Percentiles rank a stretch among this genome's conserved stretches.
phyloP scores from a whole-genome alignment of 2,113 vertebrate species.

The Ochotona curzoniae region DNA sequence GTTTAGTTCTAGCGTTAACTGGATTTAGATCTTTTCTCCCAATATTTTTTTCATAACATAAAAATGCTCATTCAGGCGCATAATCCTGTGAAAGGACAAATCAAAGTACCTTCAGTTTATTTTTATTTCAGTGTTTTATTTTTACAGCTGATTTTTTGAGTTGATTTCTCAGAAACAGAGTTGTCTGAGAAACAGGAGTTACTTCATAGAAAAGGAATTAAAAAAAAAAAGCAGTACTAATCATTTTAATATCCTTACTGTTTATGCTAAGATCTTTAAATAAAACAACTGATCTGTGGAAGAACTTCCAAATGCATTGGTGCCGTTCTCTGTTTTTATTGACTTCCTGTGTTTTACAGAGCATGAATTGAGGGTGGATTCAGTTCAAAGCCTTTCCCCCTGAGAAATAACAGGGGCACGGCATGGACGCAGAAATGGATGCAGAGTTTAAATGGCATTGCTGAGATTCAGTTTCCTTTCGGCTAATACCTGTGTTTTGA shows the following conservation, averaged over 20 bases:
- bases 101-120: neutral
- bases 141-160: neutral
- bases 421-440: neutral
- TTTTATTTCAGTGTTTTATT: conserved; percentile 30
- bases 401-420: neutral
- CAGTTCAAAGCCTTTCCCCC: conserved; percentile 14
- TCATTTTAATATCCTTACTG: neutral
- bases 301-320: neutral
- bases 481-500: neutral
- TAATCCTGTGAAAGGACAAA: neutral
- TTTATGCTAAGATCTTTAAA: neutral
- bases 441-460: neutral
- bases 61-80: neutral
- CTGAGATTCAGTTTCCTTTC: conserved; percentile 39
- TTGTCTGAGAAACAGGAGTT: neutral
- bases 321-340: neutral
- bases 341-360: neutral
- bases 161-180: neutral
- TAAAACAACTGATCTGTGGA: neutral
- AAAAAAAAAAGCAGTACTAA: neutral
- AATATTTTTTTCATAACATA: neutral
- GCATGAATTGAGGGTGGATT: neutral
- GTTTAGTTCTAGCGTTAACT: neutral
- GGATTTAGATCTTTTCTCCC: neutral
- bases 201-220: neutral